Evolutionary conservation across 2,113 vertebrate genomes (phyloP), one percentile per base, ranked within the genome.

Genomic region (Fregetta grallaria): DNA sequence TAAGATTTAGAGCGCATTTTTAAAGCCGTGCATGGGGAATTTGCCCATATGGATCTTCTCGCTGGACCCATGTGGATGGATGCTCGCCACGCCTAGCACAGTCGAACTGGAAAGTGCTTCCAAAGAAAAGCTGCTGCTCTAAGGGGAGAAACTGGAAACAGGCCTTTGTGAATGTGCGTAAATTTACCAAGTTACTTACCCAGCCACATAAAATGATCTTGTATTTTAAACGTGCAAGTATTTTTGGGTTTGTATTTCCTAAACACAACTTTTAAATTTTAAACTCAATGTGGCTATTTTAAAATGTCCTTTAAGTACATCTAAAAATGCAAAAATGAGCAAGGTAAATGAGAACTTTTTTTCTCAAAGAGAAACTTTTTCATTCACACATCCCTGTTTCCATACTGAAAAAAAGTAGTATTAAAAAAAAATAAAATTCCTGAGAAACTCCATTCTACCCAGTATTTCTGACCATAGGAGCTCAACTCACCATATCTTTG

Each of bases 31-130:
- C 47, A 16, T 3, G 30, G 49, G 49, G 65, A 71, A 63, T 44
- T 50, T 40, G 42, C 17, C 65, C 42, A 2, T 30, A 49, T 20
- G 40, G 25, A 53, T 55, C 62, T 47, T 38, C 71, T 53, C 3
- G 3, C 45, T 32, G 32, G 70, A 38, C 8, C 20, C 15, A 1
- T 3, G 14, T 7, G 50, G 55, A 47, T 1, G 3, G 34, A 40
- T 3, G 10, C n/a, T 36, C 2, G 2, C 47, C 47, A 14, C 0
- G 2, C 25, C 23, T 27, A 9, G 27, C 1, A 5, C 9, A 13
- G 32, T 17, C 13, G 1, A 29, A n/a, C 47, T 16, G 53, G 29
- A 9, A 62, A 25, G 45, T 9, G 18, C 15, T 44, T 45, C 30
- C 5, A 34, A 40, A 29, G 30, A 23, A 53, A 38, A 61, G 34